Conservation (phyloP, 2,113 vertebrate species). For the Pholis gunnellus region DNA sequence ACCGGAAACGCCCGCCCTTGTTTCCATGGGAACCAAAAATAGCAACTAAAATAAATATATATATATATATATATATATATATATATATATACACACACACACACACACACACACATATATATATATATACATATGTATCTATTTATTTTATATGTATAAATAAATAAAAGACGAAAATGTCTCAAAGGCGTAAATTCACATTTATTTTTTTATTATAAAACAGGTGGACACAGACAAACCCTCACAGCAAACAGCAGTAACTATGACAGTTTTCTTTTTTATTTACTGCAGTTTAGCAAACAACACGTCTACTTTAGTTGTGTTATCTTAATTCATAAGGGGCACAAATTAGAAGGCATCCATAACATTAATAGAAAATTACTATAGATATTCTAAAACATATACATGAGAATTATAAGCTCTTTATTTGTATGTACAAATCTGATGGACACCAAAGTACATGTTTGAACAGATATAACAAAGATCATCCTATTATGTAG, state of each 20-base stretch:
- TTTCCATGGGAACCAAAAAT: slow-evolving; percentile 27
- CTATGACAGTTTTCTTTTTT: not conserved
- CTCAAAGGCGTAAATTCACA: not conserved
- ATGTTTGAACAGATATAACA: slow-evolving; percentile 60
- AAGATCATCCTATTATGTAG: slow-evolving; percentile 50
- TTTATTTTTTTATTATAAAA: slow-evolving; percentile 43
- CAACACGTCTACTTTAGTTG: slow-evolving; percentile 1
- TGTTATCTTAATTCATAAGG: slow-evolving; percentile 12
- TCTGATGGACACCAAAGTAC: slow-evolving; percentile 59
- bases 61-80: too few relatives aligned
- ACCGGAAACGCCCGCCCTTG: slow-evolving; percentile 45
- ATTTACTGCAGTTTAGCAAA: slow-evolving; percentile 21
- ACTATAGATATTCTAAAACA: slow-evolving; percentile 40
- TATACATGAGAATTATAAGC: slow-evolving; percentile 48
- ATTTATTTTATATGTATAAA: too few relatives aligned
- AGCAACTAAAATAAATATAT: not conserved
- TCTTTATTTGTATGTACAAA: slow-evolving; percentile 75
- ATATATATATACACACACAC: too few relatives aligned
- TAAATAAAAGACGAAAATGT: not conserved
- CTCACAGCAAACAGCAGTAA: slow-evolving; percentile 18
- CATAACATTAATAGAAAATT: slow-evolving; percentile 28
- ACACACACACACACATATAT: not conserved
- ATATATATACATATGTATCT: not conserved
- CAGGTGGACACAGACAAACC: slow-evolving; percentile 15
- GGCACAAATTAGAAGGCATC: slow-evolving; percentile 27